A percentile compares a stretch with the other conserved stretches of the same genome.
Evolutionary conservation across 2,888 invertebrate species (phyloP).

Genomic region (Hypena proboscidalis): DNA sequence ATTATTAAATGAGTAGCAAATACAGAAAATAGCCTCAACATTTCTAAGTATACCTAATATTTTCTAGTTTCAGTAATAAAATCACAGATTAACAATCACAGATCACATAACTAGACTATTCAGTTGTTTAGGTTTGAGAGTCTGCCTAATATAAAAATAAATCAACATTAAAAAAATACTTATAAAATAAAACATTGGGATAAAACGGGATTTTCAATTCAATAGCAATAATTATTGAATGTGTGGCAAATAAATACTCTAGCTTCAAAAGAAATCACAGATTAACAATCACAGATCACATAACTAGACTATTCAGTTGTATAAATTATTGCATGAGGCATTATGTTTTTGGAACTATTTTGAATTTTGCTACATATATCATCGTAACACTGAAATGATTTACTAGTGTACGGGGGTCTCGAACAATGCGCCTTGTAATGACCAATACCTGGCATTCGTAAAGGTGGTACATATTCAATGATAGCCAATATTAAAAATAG

Average conservation of each 20-base stretch:
- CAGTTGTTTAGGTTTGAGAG: constrained; percentile 2
- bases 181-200: constrained; percentile 2
- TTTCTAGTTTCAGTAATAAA: too few species aligned
- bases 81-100: constrained; percentile 3
- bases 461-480: constrained; percentile 13
- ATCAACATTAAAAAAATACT: constrained; percentile 7
- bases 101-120: too few species aligned
- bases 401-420: constrained; percentile 3
- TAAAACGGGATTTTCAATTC: background rate
- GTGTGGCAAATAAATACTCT: too few species aligned
- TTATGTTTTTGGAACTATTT: background rate
- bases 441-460: constrained; percentile 8
- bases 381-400: constrained; percentile 5
- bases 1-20: too few species aligned
- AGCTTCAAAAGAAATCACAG: too few species aligned
- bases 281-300: too few species aligned
- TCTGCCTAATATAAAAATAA: constrained; percentile 7
- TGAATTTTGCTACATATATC: constrained; percentile 2
- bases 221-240: constrained; percentile 2
- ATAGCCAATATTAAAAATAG: constrained; percentile 13
- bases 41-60: background rate
- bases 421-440: constrained; percentile 9
- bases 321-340: constrained; percentile 1
- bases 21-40: too few species aligned
- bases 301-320: too few species aligned